Evolutionary conservation across 2,113 vertebrate genomes (phyloP).

Genomic region (Zosterops borbonicus): DNA sequence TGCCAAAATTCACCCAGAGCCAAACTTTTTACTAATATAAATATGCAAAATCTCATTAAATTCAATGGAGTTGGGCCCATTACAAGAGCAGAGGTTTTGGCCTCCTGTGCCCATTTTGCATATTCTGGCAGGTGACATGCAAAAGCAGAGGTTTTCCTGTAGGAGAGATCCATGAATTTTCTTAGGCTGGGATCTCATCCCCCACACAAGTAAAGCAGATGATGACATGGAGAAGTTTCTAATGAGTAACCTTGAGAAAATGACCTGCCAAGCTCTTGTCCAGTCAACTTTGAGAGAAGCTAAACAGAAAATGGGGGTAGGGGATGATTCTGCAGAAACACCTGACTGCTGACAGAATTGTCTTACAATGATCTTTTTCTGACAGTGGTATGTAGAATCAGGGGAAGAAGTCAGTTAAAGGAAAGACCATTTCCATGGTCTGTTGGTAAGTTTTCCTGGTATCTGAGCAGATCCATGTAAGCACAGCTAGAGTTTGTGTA

Average conservation of each 20-base stretch:
- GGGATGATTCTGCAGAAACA: not conserved
- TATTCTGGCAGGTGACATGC: not conserved
- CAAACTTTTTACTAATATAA: not conserved
- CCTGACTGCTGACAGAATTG: not conserved
- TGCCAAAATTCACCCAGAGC: not conserved
- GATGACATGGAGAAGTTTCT: not conserved
- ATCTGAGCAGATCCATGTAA: not conserved
- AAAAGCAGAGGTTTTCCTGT: not conserved
- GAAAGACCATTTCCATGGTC: not conserved
- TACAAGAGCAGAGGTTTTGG: not conserved
- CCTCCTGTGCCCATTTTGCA: not conserved
- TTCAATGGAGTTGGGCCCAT: not conserved
- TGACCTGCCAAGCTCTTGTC: not conserved
- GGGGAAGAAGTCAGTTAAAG: not conserved
- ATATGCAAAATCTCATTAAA: not conserved
- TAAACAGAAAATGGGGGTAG: not conserved
- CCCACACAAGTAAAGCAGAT: not conserved
- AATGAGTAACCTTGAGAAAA: not conserved
- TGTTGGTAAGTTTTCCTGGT: not conserved
- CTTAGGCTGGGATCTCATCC: not conserved
- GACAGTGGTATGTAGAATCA: not conserved
- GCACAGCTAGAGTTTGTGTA: not conserved
- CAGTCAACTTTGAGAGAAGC: not conserved
- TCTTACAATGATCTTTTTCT: not conserved
- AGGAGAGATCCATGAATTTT: not conserved